Base-by-base conservation (phyloP, 2,888 invertebrate genomes). In the Oscheius myriophilus region DNA sequence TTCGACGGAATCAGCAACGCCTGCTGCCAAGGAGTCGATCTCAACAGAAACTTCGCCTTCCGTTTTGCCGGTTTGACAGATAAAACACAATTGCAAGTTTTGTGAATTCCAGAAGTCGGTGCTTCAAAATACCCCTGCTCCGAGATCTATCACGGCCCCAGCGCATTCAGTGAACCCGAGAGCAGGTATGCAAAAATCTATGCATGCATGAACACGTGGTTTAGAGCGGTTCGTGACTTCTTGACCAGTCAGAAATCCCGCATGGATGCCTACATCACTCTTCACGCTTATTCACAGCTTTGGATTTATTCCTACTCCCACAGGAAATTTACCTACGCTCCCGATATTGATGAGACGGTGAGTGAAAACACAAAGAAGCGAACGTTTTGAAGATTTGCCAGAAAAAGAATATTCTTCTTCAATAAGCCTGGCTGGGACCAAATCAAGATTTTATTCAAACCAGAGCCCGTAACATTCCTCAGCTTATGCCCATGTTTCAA, bases 261-360 rank as follows among this genome's bases (percentile, higher is more conserved):
- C 4, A 59, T 86, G 53, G 77, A 82, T 41, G 86, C 82, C 9
- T 79, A 86, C 51, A 80, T 86, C 54, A 84, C 86, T 21, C 70
- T 86, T 42, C 86, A 86, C 67, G 83, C 86, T 2, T 82, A 82
- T 66, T 82, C 82, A 4, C 84, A 85, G 70, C 72, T 86, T 2
- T 84, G 82, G 77, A 86, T 86, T 53, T 86, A 86, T 59, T 84
- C 85, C 2, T 86, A 80, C 68, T 84, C 86, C 7, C 82, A 86
- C 58, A 57, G 78, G 57, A 80, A 82, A 55, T 74, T 76, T 52
- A 72, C 78, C 14, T 84, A 84, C 65, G 85, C 86, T 12, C 73
- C 73, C 0, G 85, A 86, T 72, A 78, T 86, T 51, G 82, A 76
- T 26, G 86, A 86, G 39, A 77, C 86, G 59, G 84, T 83, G 66